Evolutionary conservation across 2,113 vertebrate species (phyloP), one percentile per base, ranked within the genome.

Genomic region (Scolopax mira): DNA sequence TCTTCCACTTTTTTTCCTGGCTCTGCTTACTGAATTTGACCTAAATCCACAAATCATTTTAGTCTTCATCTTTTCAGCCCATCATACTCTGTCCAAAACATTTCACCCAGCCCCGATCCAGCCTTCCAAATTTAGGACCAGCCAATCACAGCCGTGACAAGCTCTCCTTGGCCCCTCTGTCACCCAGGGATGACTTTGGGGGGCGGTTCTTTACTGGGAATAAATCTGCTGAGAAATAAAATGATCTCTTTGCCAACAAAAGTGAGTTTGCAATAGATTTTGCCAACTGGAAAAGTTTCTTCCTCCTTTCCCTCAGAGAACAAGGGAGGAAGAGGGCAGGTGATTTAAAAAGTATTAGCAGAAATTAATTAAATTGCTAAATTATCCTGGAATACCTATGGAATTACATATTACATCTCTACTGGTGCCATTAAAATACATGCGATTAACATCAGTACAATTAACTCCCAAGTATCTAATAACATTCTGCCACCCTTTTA

Each of bases 311-410:
- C 67, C 54, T 66, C 31, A 18, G 64, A 91, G 60, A 88, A 66
- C 13, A n/a, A 8, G 71, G 64, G 54, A 81, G 66, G 62, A 89
- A 54, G 17, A 72, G 33, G 62, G 64, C 69, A 92, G 65, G 65
- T 92, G 78, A 94, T 96, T 92, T 83, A 86, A 86, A 90, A 82
- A 31, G 44, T 52, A 73, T 93, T 93, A 96, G 61, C 73, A 89
- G 86, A 85, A 96, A 94, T 92, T 89, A 94, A 96, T 94, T 95
- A 89, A 95, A 75, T 89, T 42, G 92, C 77, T 82, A 84, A 89
- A 90, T 94, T 93, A 84, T 90, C 95, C 83, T 89, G 88, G 73
- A 87, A 89, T 95, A 89, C 87, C 80, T 82, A 13, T 88, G 91
- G 91, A 96, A 93, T 85, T 89, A 37, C 30, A 39, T 74, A 70